Base-by-base conservation (phyloP, 30 jellyfish, hydroid and myxozoan genomes). In the Hydractinia echinata region DNA sequence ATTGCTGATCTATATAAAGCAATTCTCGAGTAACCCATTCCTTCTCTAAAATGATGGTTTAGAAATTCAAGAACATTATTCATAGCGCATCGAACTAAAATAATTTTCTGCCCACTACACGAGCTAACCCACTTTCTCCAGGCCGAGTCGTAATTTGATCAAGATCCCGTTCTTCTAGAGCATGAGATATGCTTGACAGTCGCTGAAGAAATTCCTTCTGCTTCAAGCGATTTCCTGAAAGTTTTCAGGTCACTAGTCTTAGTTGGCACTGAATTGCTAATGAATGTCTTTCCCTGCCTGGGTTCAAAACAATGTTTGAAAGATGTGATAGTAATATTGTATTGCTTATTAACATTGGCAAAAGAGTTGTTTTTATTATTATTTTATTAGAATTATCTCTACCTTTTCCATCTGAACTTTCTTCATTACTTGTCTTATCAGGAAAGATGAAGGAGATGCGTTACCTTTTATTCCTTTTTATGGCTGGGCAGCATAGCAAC, bases 221-320 rank as follows among this genome's bases (percentile, higher is more conserved):
- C 68, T 56, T 56, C 68, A 10, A 56, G n/a, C 13, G 68, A 9
- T 56, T 56, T 56, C 68, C 68, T 56, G 68, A 56, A 56, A 56
- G 13, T 56, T 9, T 9, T n/a, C 68, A 56, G 68, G 68, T n/a
- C 68, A n/a, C 68, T 56, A 56, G 68, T 56, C n/a, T 10, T 9
- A 9, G 68, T 56, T 56, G 68, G 10, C 68, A 10, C n/a, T 56
- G 68, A 9, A 56, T 10, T 9, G 68, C 68, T 9, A 56, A n/a
- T 56, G 68, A n/a, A 56, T 56, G 68, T 56, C n/a, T 56, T 56
- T 56, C 68, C 68, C 68, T 10, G 10, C 68, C 68, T n/a, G 68
- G 68, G 68, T 56, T 56, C 68, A 56, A 56, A 56, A 56, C n/a
- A 9, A 56, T 56, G 68, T 56, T n/a, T 10, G 68, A 9, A 9